Evolutionary conservation across 2,797 vertebrate genomes (phyloP).

Genomic region (Rhabdophis nuchalis): DNA sequence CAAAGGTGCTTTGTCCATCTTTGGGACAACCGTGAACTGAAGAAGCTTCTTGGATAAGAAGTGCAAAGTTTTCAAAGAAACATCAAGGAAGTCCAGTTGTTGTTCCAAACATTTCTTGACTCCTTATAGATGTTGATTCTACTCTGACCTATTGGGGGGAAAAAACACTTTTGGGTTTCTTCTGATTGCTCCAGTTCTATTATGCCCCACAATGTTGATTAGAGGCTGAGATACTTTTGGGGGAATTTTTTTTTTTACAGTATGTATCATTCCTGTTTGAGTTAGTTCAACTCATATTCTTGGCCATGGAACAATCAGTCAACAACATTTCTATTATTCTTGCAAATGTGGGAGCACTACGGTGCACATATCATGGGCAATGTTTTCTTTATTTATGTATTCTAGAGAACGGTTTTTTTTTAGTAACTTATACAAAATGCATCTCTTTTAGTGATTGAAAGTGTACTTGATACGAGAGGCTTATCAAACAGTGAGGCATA

Average conservation of each 20-base stretch:
- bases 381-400: background rate
- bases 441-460: background rate
- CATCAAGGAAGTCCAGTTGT: background rate
- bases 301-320: constrained; percentile 32
- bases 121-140: too few relatives aligned
- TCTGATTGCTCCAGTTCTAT: background rate
- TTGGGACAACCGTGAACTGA: background rate
- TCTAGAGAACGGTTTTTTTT: background rate
- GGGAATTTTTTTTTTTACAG: constrained; percentile 4
- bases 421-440: background rate
- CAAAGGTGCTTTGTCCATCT: background rate
- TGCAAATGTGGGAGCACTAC: background rate
- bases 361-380: background rate
- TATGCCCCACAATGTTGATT: background rate
- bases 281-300: constrained; percentile 3
- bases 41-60: background rate
- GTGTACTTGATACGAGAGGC: background rate
- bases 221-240: background rate
- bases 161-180: background rate
- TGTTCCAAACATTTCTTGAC: background rate
- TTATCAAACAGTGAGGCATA: background rate
- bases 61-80: background rate
- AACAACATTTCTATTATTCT: constrained; percentile 15
- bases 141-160: background rate
- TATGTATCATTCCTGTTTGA: constrained; percentile 20